These are phyloP conservation scores for Pseudanteris insignis DNA, from an alignment of 2,888 invertebrate species.

Conservation along the genomic window DNA sequence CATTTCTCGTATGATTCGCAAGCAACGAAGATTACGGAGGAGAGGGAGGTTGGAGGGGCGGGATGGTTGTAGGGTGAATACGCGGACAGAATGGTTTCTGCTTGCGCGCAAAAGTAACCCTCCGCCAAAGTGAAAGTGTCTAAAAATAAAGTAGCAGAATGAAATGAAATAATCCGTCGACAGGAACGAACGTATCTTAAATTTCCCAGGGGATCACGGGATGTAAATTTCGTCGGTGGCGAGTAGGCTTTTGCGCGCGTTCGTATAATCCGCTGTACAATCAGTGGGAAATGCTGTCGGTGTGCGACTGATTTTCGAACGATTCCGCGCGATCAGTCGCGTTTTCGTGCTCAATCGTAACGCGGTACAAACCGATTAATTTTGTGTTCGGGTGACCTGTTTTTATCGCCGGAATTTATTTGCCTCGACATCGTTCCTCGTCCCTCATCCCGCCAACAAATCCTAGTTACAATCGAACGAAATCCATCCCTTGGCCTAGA, in stretches of 20 bases:
- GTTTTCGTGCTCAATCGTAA: too few species aligned
- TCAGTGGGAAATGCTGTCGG: slow-evolving; percentile 25
- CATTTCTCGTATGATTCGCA: slow-evolving; percentile 36
- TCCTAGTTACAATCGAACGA: slow-evolving; percentile 6
- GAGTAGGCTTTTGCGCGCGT: slow-evolving; percentile 24
- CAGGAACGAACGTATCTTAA: slow-evolving; percentile 42
- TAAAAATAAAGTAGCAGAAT: slow-evolving; percentile 45
- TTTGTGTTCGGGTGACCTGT: slow-evolving; percentile 18
- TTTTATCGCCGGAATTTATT: slow-evolving; percentile 10
- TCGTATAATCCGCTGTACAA: slow-evolving; percentile 37
- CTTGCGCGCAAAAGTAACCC: slow-evolving; percentile 43
- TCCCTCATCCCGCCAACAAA: too few species aligned
- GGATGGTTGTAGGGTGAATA: too few species aligned
- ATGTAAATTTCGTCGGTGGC: slow-evolving; percentile 37
- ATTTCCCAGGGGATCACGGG: slow-evolving; percentile 39
- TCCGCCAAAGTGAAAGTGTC: slow-evolving; percentile 45
- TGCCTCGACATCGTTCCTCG: too few species aligned
- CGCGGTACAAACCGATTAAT: too few species aligned
- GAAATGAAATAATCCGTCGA: slow-evolving; percentile 47
- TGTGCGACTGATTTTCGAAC: slow-evolving; percentile 19
- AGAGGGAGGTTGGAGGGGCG: too few species aligned
- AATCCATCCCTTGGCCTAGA: slow-evolving; percentile 11
- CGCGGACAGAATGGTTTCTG: slow-evolving; percentile 37
- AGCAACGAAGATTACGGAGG: slow-evolving; percentile 23
- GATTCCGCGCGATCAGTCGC: slow-evolving; percentile 14